Base-by-base conservation (phyloP, 2,797 vertebrate genomes). In the Cuniculus paca region DNA sequence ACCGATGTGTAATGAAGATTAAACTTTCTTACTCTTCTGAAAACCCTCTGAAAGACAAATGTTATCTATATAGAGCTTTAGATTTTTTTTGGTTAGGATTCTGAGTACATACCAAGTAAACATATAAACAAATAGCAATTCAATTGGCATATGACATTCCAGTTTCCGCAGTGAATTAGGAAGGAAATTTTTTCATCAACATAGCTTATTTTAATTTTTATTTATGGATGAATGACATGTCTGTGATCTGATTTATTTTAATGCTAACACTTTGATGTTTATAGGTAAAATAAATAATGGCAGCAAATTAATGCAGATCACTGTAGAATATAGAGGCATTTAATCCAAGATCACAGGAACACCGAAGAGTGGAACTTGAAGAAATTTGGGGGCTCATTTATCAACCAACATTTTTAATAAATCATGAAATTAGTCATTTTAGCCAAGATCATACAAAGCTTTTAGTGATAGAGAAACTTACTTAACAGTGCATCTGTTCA, bases 161-260 rank as follows among this genome's bases (percentile, higher is more conserved):
- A 74, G 24, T 95, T 94, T 90, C 34, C 75, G 3, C 17, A 56
- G 28, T 79, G 86, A 90, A 60, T 11, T 72, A 19, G 24, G 80
- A 94, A 96, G 68, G 17, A 95, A 22, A 85, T 82, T 80, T 90
- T 90, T 86, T 74, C 36, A 65, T 65, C 1, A 36, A 12, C 60
- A 8, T 90, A 6, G 24, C 42, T 94, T 77, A 80, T 50, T 82
- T 75, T 58, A 92, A 74, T 63, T 65, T 90, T 91, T 56, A 65
- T 75, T 84, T 54, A 48, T 75, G 42, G 87, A 48, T 89, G 34
- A 93, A 7, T 63, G 10, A 34, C 54, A 48, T 34, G 31, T 42
- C 9, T 81, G 34, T 93, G 17, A 36, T 78, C 92, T 94, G 28
- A 11, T 78, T 42, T 80, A 88, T 88, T 89, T 93, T 89, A 84